Conservation (phyloP, 2,113 vertebrate species). For the Colistium nudipinnis region DNA sequence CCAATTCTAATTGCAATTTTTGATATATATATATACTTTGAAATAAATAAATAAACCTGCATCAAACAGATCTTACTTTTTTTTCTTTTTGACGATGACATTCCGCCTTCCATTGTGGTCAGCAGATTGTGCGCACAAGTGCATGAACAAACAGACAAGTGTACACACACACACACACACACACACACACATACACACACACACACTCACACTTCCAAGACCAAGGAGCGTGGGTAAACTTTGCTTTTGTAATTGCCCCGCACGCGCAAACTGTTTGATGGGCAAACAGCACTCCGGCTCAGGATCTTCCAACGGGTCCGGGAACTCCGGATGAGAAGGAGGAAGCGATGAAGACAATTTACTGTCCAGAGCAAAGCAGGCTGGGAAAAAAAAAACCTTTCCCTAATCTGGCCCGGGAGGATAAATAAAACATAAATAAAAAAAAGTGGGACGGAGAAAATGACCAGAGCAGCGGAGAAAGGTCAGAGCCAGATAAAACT, state of each 20-base stretch:
- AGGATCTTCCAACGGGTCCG: conserved; percentile 51
- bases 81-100: too few species aligned
- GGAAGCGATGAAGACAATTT: conserved; percentile 55
- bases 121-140: background rate
- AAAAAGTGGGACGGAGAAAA: background rate
- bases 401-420: conserved; percentile 67
- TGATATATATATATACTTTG: too few species aligned
- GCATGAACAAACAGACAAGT: conserved; percentile 12
- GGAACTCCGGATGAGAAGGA: conserved; percentile 35
- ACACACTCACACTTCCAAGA: conserved; percentile 19
- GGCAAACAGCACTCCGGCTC: conserved; percentile 58
- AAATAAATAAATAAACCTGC: too few species aligned
- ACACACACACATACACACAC: background rate
- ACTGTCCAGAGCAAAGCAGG: conserved; percentile 63
- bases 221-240: conserved; percentile 45
- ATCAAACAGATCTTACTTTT: too few species aligned
- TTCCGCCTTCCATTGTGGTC: background rate
- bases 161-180: conserved; percentile 5
- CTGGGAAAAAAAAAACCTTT: conserved; percentile 56
- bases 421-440: background rate
- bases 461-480: background rate
- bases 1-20: too few species aligned
- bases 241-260: conserved; percentile 67
- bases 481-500: background rate
- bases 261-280: conserved; percentile 56